Base-by-base conservation (phyloP, 2,113 vertebrate species). In the Scolopax mira region DNA sequence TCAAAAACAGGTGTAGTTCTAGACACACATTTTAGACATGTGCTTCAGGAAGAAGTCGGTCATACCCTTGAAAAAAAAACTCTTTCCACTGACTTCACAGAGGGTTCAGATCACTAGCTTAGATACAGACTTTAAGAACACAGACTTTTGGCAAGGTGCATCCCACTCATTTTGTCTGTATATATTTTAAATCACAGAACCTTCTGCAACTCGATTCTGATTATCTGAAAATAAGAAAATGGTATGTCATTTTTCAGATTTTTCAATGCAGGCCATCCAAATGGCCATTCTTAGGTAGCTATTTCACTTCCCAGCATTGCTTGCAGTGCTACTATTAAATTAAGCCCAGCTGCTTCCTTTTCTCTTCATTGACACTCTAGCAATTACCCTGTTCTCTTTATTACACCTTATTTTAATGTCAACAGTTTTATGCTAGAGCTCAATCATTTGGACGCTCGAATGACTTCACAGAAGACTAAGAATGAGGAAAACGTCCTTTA, bases 341-440 rank as follows among this genome's bases (percentile, higher is more conserved):
- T 88, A 61, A 85, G 37, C 44, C n/a, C 35, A 89, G n/a, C 37
- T 84, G 33, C 58, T 94, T 94, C 65, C 33, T 91, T 88, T 94
- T 83, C 69, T 95, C 62, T 91, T 93, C 79, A 52, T 9, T 86
- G 75, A 89, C 80, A 69, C 90, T 84, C 80, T 70, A 51, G 66
- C 81, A 83, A 91, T 91, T 89, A 89, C 54, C 25, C 41, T 64
- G n/a, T 78, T 91, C 71, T 79, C 84, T 91, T 96, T 94, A 85
- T 91, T 79, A 39, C 58, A 80, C 71, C 71, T 77, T 88, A 58
- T 88, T 95, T 91, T 96, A 94, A 70, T 80, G 87, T 90, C 67
- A 95, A 54, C 51, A 70, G 46, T 94, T 90, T 97, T 93, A 93
- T 93, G 37, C 60, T 22, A 33, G 35, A 83, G 61, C 70, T 95